phyloP scores from a whole-genome alignment of 2,797 vertebrate genomes.

The Sebastes flavidus region DNA sequence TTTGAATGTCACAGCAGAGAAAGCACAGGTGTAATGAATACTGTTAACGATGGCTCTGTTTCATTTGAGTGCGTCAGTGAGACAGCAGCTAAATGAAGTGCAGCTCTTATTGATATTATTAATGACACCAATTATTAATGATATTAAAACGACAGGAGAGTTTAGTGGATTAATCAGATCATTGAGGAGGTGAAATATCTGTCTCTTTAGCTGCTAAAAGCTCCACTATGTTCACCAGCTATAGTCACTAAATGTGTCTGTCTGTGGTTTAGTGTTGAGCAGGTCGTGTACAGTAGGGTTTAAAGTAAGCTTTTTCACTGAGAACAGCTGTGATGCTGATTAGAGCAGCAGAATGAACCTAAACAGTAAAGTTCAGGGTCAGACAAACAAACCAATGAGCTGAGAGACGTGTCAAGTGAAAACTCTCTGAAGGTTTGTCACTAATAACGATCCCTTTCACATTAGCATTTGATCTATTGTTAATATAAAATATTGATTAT shows the following conservation, averaged over 20 bases:
- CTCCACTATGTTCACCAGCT: background rate
- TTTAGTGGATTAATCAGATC: background rate
- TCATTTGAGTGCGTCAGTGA: background rate
- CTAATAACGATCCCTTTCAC: background rate
- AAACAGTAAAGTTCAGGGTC: background rate
- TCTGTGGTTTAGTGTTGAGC: background rate
- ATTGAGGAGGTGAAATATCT: background rate
- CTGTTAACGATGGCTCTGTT: background rate
- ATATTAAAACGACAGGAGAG: background rate
- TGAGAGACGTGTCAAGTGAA: background rate
- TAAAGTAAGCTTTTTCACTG: background rate
- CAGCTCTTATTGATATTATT: background rate
- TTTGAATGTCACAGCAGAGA: background rate
- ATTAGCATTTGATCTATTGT: background rate
- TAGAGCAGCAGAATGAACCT: background rate
- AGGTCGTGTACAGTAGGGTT: background rate
- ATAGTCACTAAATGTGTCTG: background rate
- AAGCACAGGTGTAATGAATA: background rate
- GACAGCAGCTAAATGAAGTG: background rate
- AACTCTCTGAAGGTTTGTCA: background rate
- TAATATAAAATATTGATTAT: background rate
- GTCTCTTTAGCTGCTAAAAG: background rate
- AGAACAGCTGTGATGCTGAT: background rate
- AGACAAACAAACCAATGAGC: background rate
- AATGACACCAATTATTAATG: background rate